Conservation (phyloP, 2,113 vertebrate species). For the Columba livia region DNA sequence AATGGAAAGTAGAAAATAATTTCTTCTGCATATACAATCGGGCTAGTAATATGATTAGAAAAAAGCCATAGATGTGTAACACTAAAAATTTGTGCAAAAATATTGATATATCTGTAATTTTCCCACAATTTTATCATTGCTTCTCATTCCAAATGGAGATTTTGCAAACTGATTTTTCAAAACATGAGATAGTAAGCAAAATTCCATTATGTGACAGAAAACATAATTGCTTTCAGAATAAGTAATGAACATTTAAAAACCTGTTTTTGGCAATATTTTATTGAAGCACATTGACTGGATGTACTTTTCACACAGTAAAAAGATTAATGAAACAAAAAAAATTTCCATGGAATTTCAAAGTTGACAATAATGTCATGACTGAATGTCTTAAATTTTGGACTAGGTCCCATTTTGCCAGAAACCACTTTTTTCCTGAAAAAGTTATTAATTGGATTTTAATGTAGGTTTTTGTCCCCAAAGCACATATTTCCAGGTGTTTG, state of each 20-base stretch:
- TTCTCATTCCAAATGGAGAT: not conserved
- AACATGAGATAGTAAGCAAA: not conserved
- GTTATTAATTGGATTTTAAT: not conserved
- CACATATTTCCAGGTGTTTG: not conserved
- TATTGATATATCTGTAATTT: not conserved
- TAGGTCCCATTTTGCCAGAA: not conserved
- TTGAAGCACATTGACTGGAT: not conserved
- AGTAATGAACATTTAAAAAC: not conserved
- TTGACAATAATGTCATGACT: not conserved
- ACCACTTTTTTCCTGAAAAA: not conserved
- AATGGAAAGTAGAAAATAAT: not conserved
- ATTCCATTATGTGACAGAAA: not conserved
- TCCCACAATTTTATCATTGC: not conserved
- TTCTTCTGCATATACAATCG: not conserved
- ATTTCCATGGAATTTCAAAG: not conserved
- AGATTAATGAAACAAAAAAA: not conserved
- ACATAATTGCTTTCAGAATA: not conserved
- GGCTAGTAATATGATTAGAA: not conserved
- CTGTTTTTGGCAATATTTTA: not conserved
- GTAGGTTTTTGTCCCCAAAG: not conserved
- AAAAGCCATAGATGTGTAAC: not conserved
- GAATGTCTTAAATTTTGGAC: not conserved
- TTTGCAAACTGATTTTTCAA: not conserved
- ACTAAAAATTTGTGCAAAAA: not conserved
- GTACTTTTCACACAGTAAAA: not conserved